Conservation (phyloP, 2,113 vertebrate species). For the Lycaon pictus region DNA sequence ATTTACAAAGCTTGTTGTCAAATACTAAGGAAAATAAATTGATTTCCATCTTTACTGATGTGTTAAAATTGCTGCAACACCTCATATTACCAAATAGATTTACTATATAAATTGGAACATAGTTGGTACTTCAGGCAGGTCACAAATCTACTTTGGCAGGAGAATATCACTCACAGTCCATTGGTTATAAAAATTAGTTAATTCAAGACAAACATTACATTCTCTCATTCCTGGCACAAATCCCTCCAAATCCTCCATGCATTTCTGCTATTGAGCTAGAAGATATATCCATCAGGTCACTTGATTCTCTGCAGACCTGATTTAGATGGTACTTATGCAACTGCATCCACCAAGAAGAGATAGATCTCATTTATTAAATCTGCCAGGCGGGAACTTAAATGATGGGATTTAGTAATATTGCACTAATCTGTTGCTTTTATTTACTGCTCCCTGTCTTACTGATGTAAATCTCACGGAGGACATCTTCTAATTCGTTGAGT, state of each 20-base stretch:
- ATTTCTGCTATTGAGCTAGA: constrained; percentile 72
- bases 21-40: constrained; percentile 78
- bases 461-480: constrained; percentile 79
- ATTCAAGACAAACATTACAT: constrained; percentile 86
- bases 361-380: constrained; percentile 81
- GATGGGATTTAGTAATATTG: constrained; percentile 80
- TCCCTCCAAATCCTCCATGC: constrained; percentile 78
- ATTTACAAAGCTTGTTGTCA: constrained; percentile 79
- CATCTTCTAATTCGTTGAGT: constrained; percentile 77
- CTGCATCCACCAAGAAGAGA: constrained; percentile 78
- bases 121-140: constrained; percentile 86
- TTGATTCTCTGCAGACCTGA: constrained; percentile 80
- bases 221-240: constrained; percentile 80
- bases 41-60: constrained; percentile 82
- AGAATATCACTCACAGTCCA: constrained; percentile 84
- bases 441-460: constrained; percentile 78
- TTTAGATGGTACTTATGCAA: constrained; percentile 81
- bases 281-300: constrained; percentile 77
- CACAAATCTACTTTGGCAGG: constrained; percentile 85
- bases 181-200: constrained; percentile 88
- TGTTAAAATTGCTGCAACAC: constrained; percentile 84
- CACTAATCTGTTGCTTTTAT: constrained; percentile 83
- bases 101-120: constrained; percentile 84
- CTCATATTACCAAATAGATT: constrained; percentile 85
- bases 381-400: constrained; percentile 76